A percentile compares a stretch with the other conserved stretches of the same genome.
Conservation (phyloP, 2,888 invertebrate genomes). For the Lobophora halterata region DNA sequence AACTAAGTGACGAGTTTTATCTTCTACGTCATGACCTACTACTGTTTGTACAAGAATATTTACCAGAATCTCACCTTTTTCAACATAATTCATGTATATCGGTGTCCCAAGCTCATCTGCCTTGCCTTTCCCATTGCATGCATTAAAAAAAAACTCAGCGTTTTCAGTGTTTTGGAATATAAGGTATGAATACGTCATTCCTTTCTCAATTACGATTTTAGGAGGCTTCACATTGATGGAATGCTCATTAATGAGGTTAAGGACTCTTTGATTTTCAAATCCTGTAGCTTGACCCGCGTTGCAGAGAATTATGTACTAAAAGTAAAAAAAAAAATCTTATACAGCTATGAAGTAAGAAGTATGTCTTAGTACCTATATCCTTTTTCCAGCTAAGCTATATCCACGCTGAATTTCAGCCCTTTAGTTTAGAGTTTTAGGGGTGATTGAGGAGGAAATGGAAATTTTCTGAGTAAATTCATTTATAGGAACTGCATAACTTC, state of each 20-base stretch:
- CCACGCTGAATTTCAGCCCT: too few relatives aligned
- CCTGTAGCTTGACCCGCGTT: constrained; percentile 94
- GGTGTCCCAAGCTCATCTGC: constrained; percentile 81
- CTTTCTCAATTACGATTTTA: constrained; percentile 85
- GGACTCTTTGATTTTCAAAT: constrained; percentile 83
- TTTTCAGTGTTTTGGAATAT: constrained; percentile 74
- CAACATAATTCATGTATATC: constrained; percentile 84
- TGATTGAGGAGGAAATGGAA: too few relatives aligned
- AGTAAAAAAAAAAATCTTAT: constrained; percentile 35
- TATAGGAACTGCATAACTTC: too few relatives aligned
- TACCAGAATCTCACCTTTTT: constrained; percentile 76
- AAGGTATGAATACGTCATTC: constrained; percentile 91
- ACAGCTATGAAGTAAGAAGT: background rate
- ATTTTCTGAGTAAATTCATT: too few relatives aligned
- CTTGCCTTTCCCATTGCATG: constrained; percentile 81
- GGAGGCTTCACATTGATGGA: constrained; percentile 75
- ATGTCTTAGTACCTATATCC: constrained; percentile 2
- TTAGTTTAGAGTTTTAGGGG: too few relatives aligned
- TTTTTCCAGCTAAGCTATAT: too few relatives aligned
- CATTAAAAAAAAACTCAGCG: constrained; percentile 79
- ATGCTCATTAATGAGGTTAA: constrained; percentile 79
- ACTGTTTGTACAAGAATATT: background rate
- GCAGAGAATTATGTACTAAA: constrained; percentile 87
- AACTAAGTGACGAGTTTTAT: too few relatives aligned
- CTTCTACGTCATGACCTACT: too few relatives aligned